These are phyloP conservation scores for Itoplectis maculator DNA, from an alignment of 2,888 invertebrate genomes.

Conservation along the genomic window DNA sequence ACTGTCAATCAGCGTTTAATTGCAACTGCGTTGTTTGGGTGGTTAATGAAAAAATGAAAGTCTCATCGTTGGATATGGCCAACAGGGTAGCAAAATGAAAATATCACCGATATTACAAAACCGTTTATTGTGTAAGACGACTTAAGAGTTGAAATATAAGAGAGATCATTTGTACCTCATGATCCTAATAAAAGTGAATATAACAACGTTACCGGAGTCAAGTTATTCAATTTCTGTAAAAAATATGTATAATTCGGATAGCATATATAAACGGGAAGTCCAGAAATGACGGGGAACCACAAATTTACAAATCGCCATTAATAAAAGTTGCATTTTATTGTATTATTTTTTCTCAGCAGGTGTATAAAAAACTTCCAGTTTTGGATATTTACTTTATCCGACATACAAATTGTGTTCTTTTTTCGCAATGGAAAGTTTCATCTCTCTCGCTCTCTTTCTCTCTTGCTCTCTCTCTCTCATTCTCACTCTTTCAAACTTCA, in stretches of 20 bases:
- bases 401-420: conserved; percentile 67
- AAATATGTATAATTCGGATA: conserved; percentile 1
- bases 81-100: conserved; percentile 27
- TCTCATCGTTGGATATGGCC: conserved; percentile 15
- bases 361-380: conserved; percentile 69
- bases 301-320: conserved; percentile 59
- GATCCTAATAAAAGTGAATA: conserved; percentile 78
- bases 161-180: conserved; percentile 77
- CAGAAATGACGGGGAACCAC: background rate
- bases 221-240: background rate
- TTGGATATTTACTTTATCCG: conserved; percentile 64
- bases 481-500: conserved; percentile 63
- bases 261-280: background rate
- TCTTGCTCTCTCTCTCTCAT: conserved; percentile 58
- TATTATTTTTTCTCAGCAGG: conserved; percentile 66
- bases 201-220: conserved; percentile 24
- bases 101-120: conserved; percentile 69
- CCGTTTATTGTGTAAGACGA: conserved; percentile 78
- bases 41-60: background rate
- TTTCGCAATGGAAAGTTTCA: conserved; percentile 65
- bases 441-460: conserved; percentile 60
- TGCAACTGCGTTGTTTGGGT: conserved; percentile 8
- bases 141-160: conserved; percentile 75
- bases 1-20: background rate
- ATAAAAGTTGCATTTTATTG: conserved; percentile 76